Conservation (phyloP, 2,113 vertebrate genomes). For the Poicephalus gulielmi region DNA sequence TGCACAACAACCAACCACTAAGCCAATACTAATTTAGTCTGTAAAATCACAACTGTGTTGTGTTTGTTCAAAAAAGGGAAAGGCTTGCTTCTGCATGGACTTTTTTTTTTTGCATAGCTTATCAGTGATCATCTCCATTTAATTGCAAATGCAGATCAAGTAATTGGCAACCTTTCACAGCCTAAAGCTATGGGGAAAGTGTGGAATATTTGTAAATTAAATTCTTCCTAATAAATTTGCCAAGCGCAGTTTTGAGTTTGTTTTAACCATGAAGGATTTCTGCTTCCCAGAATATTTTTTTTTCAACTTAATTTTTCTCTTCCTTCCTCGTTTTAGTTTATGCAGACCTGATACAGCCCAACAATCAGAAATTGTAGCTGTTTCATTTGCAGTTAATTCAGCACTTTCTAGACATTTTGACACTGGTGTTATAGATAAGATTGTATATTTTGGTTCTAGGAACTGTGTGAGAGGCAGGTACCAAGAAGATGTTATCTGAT, state of each 20-base stretch:
- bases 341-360: background rate
- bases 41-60: background rate
- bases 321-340: background rate
- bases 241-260: background rate
- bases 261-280: background rate
- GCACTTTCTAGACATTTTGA: background rate
- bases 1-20: background rate
- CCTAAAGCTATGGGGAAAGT: background rate
- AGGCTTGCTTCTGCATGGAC: background rate
- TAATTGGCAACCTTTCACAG: background rate
- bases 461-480: background rate
- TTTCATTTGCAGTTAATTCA: constrained; percentile 38
- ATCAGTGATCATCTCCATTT: constrained; percentile 5
- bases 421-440: background rate
- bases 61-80: background rate
- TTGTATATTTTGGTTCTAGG: background rate
- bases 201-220: background rate
- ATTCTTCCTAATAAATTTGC: constrained; percentile 28
- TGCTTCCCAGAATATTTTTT: background rate
- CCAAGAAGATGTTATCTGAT: constrained; percentile 40
- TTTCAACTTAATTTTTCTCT: background rate
- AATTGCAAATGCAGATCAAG: constrained; percentile 5
- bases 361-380: background rate
- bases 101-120: background rate
- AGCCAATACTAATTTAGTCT: background rate